These are phyloP conservation scores for Cantharis rufa DNA, from an alignment of 2,888 invertebrate species.

Conservation along the genomic window DNA sequence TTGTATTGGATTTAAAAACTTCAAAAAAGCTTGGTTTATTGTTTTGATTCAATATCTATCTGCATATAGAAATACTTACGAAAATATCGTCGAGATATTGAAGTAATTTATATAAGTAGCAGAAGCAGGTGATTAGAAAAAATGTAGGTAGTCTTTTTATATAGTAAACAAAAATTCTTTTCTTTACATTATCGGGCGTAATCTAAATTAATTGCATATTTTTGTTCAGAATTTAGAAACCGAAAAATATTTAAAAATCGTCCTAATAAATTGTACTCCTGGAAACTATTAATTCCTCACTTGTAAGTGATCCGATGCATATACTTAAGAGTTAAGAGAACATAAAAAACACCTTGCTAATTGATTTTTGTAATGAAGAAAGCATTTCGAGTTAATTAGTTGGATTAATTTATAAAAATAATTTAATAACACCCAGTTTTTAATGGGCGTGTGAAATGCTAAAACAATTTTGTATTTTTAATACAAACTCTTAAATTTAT, in stretches of 20 bases:
- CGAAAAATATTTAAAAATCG: neutral
- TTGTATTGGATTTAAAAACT: no score
- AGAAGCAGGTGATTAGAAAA: neutral
- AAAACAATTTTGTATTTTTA: neutral
- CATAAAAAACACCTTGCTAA: slow-evolving; percentile 1
- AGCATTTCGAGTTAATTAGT: neutral
- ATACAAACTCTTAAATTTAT: slow-evolving; percentile 1
- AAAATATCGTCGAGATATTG: neutral
- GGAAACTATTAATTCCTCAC: neutral
- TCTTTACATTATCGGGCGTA: neutral
- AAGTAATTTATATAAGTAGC: neutral
- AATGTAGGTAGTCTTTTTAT: neutral
- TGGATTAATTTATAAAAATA: neutral
- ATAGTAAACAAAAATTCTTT: neutral
- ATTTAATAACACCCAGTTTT: neutral
- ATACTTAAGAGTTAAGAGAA: neutral
- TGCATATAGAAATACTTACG: neutral
- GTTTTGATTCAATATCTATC: neutral
- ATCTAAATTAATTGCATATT: neutral
- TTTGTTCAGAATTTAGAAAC: neutral
- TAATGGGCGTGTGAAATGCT: neutral
- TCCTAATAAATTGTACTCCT: neutral
- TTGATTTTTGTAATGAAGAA: neutral
- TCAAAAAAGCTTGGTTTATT: no score
- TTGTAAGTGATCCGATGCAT: neutral